Conservation (phyloP, 2,888 invertebrate species). For the Agelastica alni region DNA sequence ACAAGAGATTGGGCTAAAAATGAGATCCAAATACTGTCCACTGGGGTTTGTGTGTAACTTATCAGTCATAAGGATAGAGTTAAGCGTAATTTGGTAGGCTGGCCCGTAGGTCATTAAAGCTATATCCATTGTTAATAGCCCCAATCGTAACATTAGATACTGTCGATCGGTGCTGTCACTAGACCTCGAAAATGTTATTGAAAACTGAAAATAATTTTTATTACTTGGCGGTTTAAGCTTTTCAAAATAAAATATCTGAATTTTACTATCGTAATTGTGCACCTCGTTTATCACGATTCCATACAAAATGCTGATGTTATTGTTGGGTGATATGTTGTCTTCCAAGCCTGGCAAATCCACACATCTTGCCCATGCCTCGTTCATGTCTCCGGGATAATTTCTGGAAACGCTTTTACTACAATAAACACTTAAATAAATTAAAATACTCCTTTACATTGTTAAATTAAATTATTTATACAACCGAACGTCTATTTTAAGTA, state of each 20-base stretch:
- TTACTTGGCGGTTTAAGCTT: background rate
- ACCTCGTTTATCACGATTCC: slow-evolving; percentile 74
- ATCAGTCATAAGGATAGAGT: slow-evolving; percentile 70
- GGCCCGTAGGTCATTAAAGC: slow-evolving; percentile 80
- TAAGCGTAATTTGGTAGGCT: slow-evolving; percentile 72
- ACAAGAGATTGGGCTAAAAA: slow-evolving; percentile 64
- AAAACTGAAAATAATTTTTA: slow-evolving; percentile 58
- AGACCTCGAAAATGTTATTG: slow-evolving; percentile 68
- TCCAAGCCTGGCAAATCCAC: slow-evolving; percentile 82
- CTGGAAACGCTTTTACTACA: slow-evolving; percentile 37
- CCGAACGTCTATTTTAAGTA: no score
- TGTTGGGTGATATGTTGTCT: slow-evolving; percentile 79
- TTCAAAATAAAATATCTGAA: background rate
- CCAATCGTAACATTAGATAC: slow-evolving; percentile 73
- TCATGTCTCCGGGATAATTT: slow-evolving; percentile 44
- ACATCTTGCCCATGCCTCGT: slow-evolving; percentile 73
- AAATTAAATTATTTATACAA: background rate
- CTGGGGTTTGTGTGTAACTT: slow-evolving; percentile 73
- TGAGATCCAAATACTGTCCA: slow-evolving; percentile 77
- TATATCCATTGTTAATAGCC: slow-evolving; percentile 71
- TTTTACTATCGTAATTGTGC: slow-evolving; percentile 15
- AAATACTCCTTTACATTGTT: background rate
- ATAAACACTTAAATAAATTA: no score
- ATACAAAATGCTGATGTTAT: slow-evolving; percentile 71
- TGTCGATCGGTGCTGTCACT: slow-evolving; percentile 70